Conservation (phyloP, 2,113 vertebrate species). For the Meles meles region DNA sequence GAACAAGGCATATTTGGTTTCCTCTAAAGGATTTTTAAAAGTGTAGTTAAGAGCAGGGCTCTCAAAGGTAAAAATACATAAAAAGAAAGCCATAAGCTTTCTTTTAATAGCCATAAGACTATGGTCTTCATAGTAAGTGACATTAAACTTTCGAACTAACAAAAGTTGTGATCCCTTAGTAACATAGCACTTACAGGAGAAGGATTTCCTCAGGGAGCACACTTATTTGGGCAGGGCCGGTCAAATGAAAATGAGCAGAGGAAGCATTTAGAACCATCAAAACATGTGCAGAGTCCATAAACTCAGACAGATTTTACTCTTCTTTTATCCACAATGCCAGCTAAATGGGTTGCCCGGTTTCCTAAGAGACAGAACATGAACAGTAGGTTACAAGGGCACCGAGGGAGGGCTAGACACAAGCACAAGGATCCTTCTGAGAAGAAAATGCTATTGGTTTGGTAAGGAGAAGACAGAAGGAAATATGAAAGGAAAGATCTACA, state of each 20-base stretch:
- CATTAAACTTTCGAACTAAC: background rate
- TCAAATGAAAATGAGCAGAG: background rate
- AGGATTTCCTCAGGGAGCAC: background rate
- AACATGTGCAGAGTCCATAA: background rate
- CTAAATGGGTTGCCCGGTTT: background rate
- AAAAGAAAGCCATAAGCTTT: background rate
- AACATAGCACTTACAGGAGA: background rate
- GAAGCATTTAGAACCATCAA: background rate
- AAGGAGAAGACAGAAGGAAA: background rate
- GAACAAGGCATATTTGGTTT: constrained; percentile 64
- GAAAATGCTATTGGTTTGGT: background rate
- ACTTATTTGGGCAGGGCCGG: background rate
- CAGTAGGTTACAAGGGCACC: background rate
- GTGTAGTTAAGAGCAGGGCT: constrained; percentile 63
- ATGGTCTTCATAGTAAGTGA: background rate
- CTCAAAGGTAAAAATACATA: constrained; percentile 62
- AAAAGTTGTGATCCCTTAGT: background rate
- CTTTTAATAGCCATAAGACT: no score
- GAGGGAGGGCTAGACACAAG: background rate
- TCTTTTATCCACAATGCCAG: background rate
- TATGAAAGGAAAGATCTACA: background rate
- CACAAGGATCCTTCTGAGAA: background rate
- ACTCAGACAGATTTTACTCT: background rate
- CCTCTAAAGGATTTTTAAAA: constrained; percentile 54
- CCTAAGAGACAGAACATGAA: background rate